Percentiles rank a stretch among this genome's conserved stretches.
These are phyloP conservation scores for Buathra laborator DNA, from an alignment of 2,888 invertebrate genomes.

Conservation along the genomic window DNA sequence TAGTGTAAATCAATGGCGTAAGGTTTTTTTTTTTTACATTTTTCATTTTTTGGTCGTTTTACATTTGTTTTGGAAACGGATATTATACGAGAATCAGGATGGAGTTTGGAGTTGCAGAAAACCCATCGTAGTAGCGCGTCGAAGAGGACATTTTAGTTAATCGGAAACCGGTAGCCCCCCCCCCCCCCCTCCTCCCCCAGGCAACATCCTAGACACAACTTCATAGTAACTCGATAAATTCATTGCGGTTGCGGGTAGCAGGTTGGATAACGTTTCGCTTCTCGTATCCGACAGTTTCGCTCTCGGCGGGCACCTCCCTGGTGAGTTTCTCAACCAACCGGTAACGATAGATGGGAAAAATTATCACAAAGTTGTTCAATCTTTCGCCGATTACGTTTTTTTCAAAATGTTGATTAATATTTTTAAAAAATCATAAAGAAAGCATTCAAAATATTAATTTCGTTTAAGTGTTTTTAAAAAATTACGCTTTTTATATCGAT, in stretches of 20 bases:
- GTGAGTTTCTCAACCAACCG: neutral
- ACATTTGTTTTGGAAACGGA: neutral
- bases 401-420: too few relatives aligned
- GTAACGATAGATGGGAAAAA: conserved; percentile 29
- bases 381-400: neutral
- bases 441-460: too few relatives aligned
- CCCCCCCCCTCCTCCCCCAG: neutral
- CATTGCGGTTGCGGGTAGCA: conserved; percentile 73
- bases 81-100: neutral
- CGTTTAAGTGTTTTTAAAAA: too few relatives aligned
- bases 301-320: conserved; percentile 23
- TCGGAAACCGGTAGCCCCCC: conserved; percentile 24
- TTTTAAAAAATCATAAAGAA: too few relatives aligned
- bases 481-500: too few relatives aligned
- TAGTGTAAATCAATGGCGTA: neutral
- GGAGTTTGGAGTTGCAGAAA: conserved; percentile 8
- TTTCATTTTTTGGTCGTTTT: neutral
- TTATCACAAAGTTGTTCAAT: conserved; percentile 56
- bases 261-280: conserved; percentile 71
- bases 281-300: conserved; percentile 58
- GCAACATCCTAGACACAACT: conserved; percentile 70
- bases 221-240: conserved; percentile 76
- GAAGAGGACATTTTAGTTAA: conserved; percentile 23
- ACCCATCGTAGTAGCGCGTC: neutral
- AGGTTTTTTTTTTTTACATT: neutral